Conservation (phyloP, 2,888 invertebrate species). For the Rotaria magnacalcarata region DNA sequence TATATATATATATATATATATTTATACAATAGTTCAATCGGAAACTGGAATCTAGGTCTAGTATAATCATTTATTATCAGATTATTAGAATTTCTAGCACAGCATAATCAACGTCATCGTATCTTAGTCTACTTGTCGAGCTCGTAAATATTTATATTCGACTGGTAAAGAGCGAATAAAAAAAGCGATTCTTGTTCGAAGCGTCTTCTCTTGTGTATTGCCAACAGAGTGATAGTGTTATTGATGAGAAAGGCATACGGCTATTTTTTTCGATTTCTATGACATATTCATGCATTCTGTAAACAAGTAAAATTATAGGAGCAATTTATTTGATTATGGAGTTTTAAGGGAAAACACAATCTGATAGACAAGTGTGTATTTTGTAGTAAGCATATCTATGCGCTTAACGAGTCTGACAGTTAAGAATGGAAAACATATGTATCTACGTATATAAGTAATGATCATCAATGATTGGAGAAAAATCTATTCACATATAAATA, state of each 20-base stretch:
- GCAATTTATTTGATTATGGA: background rate
- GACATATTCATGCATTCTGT: background rate
- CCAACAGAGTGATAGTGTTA: background rate
- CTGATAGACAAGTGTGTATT: background rate
- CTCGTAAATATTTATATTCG: background rate
- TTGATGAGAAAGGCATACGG: background rate
- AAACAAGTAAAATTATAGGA: too few relatives aligned
- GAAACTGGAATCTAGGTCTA: background rate
- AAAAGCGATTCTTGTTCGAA: background rate
- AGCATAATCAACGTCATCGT: background rate
- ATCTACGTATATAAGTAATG: background rate
- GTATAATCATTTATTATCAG: background rate
- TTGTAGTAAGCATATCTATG: background rate
- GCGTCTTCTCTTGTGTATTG: background rate
- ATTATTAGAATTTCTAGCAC: background rate
- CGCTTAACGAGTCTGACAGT: background rate
- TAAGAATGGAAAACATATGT: background rate
- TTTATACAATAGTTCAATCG: background rate
- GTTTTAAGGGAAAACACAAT: background rate
- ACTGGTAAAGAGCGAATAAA: background rate
- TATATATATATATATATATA: background rate
- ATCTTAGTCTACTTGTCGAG: background rate
- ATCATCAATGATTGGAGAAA: background rate
- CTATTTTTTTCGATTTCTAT: background rate
- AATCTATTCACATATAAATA: background rate